Conservation (phyloP, 2,113 vertebrate species). For the Aspidoscelis tigris region DNA sequence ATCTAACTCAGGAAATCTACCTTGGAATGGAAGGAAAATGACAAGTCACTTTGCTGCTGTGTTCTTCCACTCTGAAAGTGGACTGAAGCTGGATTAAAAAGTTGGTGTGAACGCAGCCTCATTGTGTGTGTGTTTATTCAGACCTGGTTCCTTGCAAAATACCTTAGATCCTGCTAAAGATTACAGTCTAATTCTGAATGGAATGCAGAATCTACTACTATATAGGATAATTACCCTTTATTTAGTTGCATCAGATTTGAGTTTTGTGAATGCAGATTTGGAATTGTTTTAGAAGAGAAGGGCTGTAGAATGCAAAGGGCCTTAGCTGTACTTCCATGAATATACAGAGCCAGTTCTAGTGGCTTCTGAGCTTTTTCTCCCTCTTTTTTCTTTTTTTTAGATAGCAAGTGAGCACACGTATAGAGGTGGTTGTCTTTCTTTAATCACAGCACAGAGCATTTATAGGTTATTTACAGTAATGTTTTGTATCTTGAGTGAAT, state of each 20-base stretch:
- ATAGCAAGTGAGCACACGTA: slow-evolving; percentile 18
- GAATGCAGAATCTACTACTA: not conserved
- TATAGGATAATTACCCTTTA: not conserved
- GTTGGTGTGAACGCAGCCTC: too few relatives aligned
- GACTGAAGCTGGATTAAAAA: too few relatives aligned
- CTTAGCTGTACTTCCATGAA: too few relatives aligned
- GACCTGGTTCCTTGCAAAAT: not conserved
- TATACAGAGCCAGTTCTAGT: too few relatives aligned
- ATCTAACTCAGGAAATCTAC: too few relatives aligned
- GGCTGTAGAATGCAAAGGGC: not conserved
- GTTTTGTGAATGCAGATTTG: not conserved
- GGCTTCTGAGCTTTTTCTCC: slow-evolving; percentile 13
- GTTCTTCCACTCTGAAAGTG: too few relatives aligned
- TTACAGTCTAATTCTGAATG: not conserved
- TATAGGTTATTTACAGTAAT: slow-evolving; percentile 52
- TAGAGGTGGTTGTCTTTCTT: slow-evolving; percentile 29
- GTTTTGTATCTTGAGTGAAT: slow-evolving; percentile 48
- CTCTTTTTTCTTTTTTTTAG: not conserved
- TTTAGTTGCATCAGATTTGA: not conserved
- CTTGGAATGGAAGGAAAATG: too few relatives aligned
- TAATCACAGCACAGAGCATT: slow-evolving; percentile 48
- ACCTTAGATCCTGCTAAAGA: not conserved
- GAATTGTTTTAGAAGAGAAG: not conserved
- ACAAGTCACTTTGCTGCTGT: too few relatives aligned
- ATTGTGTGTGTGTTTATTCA: too few relatives aligned